Conservation (phyloP, 2,888 invertebrate species). For the Colostygia pectinataria region DNA sequence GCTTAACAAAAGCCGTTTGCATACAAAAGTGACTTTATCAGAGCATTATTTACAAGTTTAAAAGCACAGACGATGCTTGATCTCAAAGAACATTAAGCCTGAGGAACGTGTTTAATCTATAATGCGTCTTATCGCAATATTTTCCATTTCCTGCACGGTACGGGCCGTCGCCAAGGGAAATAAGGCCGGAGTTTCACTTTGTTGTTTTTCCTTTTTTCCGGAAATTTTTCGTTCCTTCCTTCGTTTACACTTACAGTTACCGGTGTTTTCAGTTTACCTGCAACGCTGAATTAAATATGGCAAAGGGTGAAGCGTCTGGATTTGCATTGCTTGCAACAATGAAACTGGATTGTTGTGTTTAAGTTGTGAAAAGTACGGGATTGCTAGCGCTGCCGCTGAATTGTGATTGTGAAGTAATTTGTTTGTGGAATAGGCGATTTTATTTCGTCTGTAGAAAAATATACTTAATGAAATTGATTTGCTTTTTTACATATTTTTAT, state of each 20-base stretch:
- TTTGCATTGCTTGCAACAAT: constrained; percentile 77
- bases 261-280: constrained; percentile 68
- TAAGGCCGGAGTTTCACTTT: constrained; percentile 82
- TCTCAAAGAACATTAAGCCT: constrained; percentile 70
- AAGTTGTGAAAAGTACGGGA: constrained; percentile 43
- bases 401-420: constrained; percentile 12
- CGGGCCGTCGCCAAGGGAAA: constrained; percentile 79
- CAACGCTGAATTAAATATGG: constrained; percentile 79
- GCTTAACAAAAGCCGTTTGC: constrained; percentile 50
- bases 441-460: neutral
- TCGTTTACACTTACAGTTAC: constrained; percentile 82
- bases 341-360: constrained; percentile 56
- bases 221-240: constrained; percentile 74
- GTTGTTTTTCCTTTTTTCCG: constrained; percentile 60
- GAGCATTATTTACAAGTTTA: constrained; percentile 66
- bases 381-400: constrained; percentile 13
- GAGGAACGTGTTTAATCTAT: constrained; percentile 78
- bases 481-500: too few relatives aligned
- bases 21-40: constrained; percentile 46
- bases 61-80: constrained; percentile 65
- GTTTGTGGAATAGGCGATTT: neutral
- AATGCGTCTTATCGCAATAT: constrained; percentile 83
- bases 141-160: constrained; percentile 80
- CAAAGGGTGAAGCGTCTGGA: constrained; percentile 78
- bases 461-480: too few relatives aligned